These are phyloP conservation scores for Pipistrellus kuhlii DNA, from an alignment of 2,797 vertebrate genomes.

Conservation along the genomic window DNA sequence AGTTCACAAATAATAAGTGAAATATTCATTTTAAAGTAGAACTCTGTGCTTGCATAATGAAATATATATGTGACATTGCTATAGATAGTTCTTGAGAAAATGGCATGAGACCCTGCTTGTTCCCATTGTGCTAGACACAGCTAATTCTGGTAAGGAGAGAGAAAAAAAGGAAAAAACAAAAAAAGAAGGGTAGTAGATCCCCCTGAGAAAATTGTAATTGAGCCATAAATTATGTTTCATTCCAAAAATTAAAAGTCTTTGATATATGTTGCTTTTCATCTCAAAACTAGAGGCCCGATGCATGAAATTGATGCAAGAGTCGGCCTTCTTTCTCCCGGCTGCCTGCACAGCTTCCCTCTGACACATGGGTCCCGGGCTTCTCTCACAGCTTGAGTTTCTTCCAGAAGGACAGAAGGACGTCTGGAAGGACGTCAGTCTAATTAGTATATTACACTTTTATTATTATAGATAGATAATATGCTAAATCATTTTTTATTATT, in stretches of 20 bases:
- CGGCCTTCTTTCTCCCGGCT: too few species aligned
- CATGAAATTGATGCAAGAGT: too few species aligned
- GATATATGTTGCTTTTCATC: conserved; percentile 7
- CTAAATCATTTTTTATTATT: conserved; percentile 32
- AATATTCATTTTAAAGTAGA: conserved; percentile 27
- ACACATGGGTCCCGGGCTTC: too few species aligned
- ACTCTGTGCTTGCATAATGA: conserved; percentile 29
- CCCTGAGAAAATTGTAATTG: conserved; percentile 75
- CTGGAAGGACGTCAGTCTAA: too few species aligned
- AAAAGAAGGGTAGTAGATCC: conserved; percentile 61
- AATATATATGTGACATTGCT: conserved; percentile 38
- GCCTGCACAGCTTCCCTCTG: too few species aligned
- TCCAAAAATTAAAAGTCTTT: background rate
- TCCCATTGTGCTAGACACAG: conserved; percentile 67
- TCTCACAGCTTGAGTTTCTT: too few species aligned
- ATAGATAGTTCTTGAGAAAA: conserved; percentile 46
- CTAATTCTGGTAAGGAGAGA: background rate
- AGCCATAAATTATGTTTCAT: conserved; percentile 74
- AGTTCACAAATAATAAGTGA: conserved; percentile 57
- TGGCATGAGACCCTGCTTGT: conserved; percentile 53
- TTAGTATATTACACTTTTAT: too few species aligned
- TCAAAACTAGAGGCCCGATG: background rate
- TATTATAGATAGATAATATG: background rate
- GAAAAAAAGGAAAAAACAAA: background rate
- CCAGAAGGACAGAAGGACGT: too few species aligned